A percentile compares a stretch with the other conserved stretches of the same genome.
phyloP scores from a whole-genome alignment of 2,888 invertebrate species.

The Merodon equestris region DNA sequence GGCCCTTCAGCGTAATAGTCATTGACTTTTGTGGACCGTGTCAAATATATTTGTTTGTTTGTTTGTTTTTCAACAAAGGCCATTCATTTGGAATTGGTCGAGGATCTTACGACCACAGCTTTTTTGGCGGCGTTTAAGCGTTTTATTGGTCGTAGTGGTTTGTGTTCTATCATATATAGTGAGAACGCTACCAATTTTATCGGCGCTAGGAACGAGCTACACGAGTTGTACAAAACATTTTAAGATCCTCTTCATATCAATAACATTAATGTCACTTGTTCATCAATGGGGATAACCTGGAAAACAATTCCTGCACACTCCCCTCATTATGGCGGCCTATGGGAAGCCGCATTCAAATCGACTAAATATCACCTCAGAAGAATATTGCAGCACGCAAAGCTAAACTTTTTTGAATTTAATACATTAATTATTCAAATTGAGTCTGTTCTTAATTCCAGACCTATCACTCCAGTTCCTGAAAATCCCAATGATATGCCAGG shows the following conservation, averaged over 20 bases:
- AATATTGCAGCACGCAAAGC: slow-evolving; percentile 20
- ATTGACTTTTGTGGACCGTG: slow-evolving; percentile 57
- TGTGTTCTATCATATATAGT: slow-evolving; percentile 43
- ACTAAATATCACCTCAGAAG: slow-evolving; percentile 29
- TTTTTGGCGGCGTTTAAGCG: slow-evolving; percentile 52
- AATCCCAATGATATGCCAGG: slow-evolving; percentile 40
- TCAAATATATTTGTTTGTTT: slow-evolving; percentile 43
- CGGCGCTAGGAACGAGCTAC: slow-evolving; percentile 49
- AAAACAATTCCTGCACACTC: slow-evolving; percentile 58
- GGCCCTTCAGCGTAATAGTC: slow-evolving; percentile 44
- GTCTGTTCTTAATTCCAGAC: slow-evolving; percentile 53
- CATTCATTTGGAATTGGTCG: slow-evolving; percentile 53
- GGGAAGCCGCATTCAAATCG: slow-evolving; percentile 40
- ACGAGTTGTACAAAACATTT: slow-evolving; percentile 25
- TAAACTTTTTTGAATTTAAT: slow-evolving; percentile 44
- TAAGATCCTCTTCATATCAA: slow-evolving; percentile 22
- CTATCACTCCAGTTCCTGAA: slow-evolving; percentile 51
- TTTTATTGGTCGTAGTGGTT: slow-evolving; percentile 48
- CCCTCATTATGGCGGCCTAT: slow-evolving; percentile 58
- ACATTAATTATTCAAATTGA: slow-evolving; percentile 45
- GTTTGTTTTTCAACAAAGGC: slow-evolving; percentile 54
- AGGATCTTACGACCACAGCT: slow-evolving; percentile 42
- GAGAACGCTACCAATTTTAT: slow-evolving; percentile 63
- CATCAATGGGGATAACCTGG: slow-evolving; percentile 42
- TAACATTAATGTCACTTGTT: slow-evolving; percentile 29